Evolutionary conservation across 2,888 invertebrate genomes (phyloP), one percentile per base, ranked within the genome.

Genomic region (Villa cingulata): DNA sequence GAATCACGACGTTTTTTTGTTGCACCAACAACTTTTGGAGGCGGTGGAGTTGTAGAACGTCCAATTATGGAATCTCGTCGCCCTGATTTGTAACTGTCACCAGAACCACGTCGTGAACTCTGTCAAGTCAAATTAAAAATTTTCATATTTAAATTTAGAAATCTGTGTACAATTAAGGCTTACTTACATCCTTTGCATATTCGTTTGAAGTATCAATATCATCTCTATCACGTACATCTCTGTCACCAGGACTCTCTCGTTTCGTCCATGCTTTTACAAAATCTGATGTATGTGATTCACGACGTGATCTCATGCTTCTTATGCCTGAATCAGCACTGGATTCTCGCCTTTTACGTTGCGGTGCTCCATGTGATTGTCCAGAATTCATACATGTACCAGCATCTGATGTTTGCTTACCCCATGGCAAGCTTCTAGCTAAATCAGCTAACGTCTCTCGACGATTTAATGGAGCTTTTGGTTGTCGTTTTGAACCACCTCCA

Each of bases 371-470:
- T 48, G 72, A 70, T 59, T 73, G 72, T 15, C 52, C 50, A 5
- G 54, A 56, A n/a, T 50, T 48, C 16, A 46, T 52, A 1, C 54
- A 53, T 10, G 62, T 66, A 37, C 67, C 60, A 6, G 70, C 65
- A 50, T 78, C 77, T 19, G 75, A 73, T 39, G 75, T 73, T 38
- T 79, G 75, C 23, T 86, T 77, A 16, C 83, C 79, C 87, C 88
- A 89, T 1, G 87, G 87, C 46, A 89, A 66, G 37, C 85, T 86
- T 56, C 87, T 79, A 2, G 89, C 89, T 48, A 91, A 74, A 63
- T 90, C 91, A 37, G 89, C 90, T 46, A 91, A 73, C 2, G 90
- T 90, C 67, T 90, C 90, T 42, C 90, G 75, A 3, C 91, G 77
- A 56, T 83, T 84, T 19, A 88, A 71, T n/a, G 82, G 83, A 6